Percentiles rank a stretch among this genome's conserved stretches.
phyloP scores from a whole-genome alignment of 2,888 invertebrate genomes.

The Magallana nippona region DNA sequence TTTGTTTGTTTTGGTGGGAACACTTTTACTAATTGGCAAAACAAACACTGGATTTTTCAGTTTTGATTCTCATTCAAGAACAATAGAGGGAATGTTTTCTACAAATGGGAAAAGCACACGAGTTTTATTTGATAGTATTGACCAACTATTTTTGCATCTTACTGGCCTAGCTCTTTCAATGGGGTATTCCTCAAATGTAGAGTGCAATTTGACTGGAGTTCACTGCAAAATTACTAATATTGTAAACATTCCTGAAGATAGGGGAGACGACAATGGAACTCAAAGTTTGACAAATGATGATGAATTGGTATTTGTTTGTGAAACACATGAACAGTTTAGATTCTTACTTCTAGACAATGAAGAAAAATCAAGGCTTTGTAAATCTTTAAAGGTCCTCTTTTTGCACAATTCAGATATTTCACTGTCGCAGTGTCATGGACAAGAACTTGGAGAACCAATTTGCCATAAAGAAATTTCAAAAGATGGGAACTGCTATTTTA shows the following conservation, averaged over 20 bases:
- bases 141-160: neutral
- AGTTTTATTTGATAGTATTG: neutral
- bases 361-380: neutral
- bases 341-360: too few species aligned
- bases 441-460: neutral
- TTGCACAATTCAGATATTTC: neutral
- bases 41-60: neutral
- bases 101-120: neutral
- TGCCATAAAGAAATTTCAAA: neutral
- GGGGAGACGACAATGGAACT: neutral
- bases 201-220: neutral
- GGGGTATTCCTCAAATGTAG: neutral
- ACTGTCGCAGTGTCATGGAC: neutral
- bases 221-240: neutral
- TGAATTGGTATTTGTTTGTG: neutral
- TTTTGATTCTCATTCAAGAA: neutral
- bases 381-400: neutral
- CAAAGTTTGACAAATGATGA: neutral
- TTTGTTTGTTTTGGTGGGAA: neutral
- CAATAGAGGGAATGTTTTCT: neutral
- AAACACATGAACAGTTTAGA: neutral
- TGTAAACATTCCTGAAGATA: neutral
- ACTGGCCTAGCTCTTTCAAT: neutral
- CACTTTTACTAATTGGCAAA: neutral
- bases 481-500: slow-evolving; percentile 1